These are phyloP conservation scores for Mechanitis mazaeus DNA, from an alignment of 2,888 invertebrate species.

Conservation along the genomic window DNA sequence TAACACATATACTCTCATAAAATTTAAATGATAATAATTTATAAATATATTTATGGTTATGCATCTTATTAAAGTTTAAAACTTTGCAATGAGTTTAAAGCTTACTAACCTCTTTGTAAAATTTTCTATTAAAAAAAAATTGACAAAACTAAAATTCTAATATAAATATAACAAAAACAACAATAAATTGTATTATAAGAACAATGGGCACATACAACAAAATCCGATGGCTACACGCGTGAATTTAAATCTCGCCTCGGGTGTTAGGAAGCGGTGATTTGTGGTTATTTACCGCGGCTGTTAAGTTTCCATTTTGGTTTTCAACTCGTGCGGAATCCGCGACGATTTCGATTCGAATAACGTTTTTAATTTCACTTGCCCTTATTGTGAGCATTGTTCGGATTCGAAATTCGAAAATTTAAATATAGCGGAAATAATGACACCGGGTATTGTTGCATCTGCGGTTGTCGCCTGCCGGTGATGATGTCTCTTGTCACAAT, in stretches of 20 bases:
- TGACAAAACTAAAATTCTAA: too few species aligned
- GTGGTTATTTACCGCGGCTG: conserved; percentile 75
- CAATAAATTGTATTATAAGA: not conserved
- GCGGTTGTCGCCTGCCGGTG: too few species aligned
- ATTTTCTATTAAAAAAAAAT: too few species aligned
- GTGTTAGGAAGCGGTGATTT: conserved; percentile 73
- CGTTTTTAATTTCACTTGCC: conserved; percentile 59
- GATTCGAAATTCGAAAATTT: not conserved
- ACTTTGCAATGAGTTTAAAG: too few species aligned
- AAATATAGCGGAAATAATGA: too few species aligned
- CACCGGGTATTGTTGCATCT: too few species aligned
- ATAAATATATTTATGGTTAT: not conserved
- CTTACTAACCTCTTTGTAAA: too few species aligned
- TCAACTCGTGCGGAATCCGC: conserved; percentile 65
- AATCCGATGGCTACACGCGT: conserved; percentile 54
- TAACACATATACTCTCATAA: not conserved
- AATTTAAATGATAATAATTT: not conserved
- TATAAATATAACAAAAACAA: too few species aligned
- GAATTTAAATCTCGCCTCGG: conserved; percentile 72
- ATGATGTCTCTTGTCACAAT: too few species aligned
- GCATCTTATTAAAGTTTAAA: not conserved
- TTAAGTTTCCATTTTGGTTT: conserved; percentile 70
- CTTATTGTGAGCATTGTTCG: conserved; percentile 4
- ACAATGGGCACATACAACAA: conserved; percentile 44
- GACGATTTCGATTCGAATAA: conserved; percentile 64